These are phyloP conservation scores for Emydoidea blandingii DNA, from an alignment of 2,797 vertebrate species.

Conservation along the genomic window DNA sequence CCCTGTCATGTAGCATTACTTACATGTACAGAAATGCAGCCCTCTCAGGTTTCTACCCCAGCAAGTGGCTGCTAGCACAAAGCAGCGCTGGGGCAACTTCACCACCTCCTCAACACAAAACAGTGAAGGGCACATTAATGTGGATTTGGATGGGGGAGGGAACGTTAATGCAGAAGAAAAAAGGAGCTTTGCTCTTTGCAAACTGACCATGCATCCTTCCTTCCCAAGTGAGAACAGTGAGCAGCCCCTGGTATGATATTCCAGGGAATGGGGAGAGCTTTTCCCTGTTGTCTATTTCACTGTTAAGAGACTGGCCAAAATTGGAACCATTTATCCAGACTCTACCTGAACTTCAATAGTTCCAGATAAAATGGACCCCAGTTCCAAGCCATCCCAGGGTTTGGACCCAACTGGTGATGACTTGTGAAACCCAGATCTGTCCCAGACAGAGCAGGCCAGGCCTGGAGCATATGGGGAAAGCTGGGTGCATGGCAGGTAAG, in stretches of 20 bases:
- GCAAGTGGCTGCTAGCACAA: constrained; percentile 63
- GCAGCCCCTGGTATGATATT: rapidly evolving
- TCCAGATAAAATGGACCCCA: not conserved
- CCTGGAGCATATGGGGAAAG: not conserved
- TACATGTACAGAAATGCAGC: constrained; percentile 61
- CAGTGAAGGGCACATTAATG: not conserved
- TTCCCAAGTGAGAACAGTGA: not conserved
- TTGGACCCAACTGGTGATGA: rapidly evolving
- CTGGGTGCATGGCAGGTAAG: rapidly evolving
- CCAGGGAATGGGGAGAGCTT: not conserved
- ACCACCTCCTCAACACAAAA: not conserved
- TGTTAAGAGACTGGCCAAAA: not conserved
- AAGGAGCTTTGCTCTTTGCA: not conserved
- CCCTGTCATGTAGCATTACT: constrained; percentile 66
- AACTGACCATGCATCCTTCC: rapidly evolving
- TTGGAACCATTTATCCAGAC: not conserved
- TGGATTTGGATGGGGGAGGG: rapidly evolving
- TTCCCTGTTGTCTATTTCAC: not conserved
- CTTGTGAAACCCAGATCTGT: not conserved
- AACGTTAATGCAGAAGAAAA: not conserved
- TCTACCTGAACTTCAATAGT: rapidly evolving
- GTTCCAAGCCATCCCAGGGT: not conserved
- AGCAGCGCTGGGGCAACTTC: constrained; percentile 11
- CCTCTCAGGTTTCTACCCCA: constrained; percentile 69
- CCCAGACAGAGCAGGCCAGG: not conserved